These are phyloP conservation scores for Orcinus orca DNA, from an alignment of 2,113 vertebrate genomes.

Conservation along the genomic window DNA sequence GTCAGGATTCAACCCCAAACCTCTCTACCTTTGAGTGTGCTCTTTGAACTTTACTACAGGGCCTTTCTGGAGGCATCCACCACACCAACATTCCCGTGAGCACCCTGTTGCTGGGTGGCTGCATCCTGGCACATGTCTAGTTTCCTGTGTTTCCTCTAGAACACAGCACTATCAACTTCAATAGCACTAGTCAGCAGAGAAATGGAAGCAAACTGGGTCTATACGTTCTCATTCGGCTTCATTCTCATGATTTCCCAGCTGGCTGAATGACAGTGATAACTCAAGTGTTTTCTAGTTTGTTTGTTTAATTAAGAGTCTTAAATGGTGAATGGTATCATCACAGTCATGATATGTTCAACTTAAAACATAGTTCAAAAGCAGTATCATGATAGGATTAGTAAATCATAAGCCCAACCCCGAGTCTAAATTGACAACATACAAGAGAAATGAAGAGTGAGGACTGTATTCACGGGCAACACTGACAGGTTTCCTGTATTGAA, in stretches of 20 bases:
- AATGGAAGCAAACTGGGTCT: neutral
- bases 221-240: no score
- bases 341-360: neutral
- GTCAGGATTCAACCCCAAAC: neutral
- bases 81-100: fast-evolving
- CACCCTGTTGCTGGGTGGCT: neutral
- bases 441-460: neutral
- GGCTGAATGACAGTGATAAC: neutral
- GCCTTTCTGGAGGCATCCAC: no score
- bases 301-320: neutral
- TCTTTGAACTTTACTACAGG: neutral
- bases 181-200: neutral
- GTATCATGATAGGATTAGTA: neutral
- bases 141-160: neutral
- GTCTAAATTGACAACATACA: neutral
- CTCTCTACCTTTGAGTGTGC: neutral
- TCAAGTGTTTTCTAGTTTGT: neutral
- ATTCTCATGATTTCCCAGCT: neutral
- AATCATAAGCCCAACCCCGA: neutral
- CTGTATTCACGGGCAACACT: neutral
- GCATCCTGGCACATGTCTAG: neutral
- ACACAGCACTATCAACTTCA: neutral
- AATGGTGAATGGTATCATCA: neutral
- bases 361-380: neutral
- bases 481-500: neutral